These are phyloP conservation scores for Callitettix versicolor DNA, from an alignment of 1,140 invertebrate genomes.

Conservation along the genomic window DNA sequence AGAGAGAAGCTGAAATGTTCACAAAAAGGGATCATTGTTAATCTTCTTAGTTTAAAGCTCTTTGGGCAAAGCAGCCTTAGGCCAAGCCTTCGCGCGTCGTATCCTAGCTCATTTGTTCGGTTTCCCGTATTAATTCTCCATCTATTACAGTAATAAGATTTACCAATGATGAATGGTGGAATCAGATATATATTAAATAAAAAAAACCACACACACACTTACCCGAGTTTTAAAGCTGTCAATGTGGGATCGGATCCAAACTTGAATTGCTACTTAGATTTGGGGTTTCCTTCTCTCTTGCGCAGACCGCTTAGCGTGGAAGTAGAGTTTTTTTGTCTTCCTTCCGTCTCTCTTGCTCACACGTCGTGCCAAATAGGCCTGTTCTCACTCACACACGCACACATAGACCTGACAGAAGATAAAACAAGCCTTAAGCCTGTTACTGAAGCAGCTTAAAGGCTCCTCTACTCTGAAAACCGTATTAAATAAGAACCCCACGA, in stretches of 20 bases:
- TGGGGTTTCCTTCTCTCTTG: neutral
- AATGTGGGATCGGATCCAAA: slow-evolving; percentile 3
- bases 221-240: slow-evolving; percentile 11
- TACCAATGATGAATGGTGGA: neutral
- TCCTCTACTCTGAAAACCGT: slow-evolving; percentile 32
- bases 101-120: slow-evolving; percentile 1
- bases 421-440: slow-evolving; percentile 36
- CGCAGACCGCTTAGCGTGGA: neutral
- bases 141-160: slow-evolving; percentile 13
- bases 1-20: neutral
- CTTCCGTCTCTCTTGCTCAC: slow-evolving; percentile 5
- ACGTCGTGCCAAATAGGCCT: neutral
- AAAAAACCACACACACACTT: slow-evolving; percentile 10
- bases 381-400: slow-evolving; percentile 12
- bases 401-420: slow-evolving; percentile 22
- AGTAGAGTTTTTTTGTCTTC: neutral
- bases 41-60: slow-evolving; percentile 30
- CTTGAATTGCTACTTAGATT: slow-evolving; percentile 11
- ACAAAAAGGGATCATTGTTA: slow-evolving; percentile 26
- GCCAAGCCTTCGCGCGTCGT: neutral
- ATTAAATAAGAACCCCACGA: slow-evolving; percentile 34
- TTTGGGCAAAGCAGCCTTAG: slow-evolving; percentile 1
- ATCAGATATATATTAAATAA: no score
- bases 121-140: slow-evolving; percentile 8
- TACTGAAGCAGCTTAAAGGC: slow-evolving; percentile 30